Percentiles rank a stretch among this genome's conserved stretches.
Conservation (phyloP, 2,113 vertebrate genomes). For the Triplophysa siluroides region DNA sequence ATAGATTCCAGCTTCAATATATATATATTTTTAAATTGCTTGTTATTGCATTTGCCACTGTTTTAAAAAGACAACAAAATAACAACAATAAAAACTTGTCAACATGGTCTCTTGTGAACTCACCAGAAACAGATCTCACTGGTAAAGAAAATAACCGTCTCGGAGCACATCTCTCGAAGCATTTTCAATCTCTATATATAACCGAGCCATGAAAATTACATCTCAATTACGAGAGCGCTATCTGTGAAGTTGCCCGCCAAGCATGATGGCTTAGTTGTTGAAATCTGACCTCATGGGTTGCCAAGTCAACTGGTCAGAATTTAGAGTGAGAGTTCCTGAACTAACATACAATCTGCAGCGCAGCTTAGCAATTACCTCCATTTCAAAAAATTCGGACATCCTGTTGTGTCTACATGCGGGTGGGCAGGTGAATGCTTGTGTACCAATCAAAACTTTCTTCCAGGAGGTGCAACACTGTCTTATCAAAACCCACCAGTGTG, state of each 20-base stretch:
- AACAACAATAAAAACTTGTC: too few species aligned
- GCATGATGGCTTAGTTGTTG: constrained; percentile 24
- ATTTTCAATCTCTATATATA: constrained; percentile 29
- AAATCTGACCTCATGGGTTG: constrained; percentile 1
- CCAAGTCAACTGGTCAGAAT: constrained; percentile 28
- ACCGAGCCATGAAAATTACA: not conserved
- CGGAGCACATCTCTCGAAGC: not conserved
- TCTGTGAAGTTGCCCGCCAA: constrained; percentile 22
- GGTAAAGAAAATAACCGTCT: not conserved
- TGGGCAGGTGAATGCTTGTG: constrained; percentile 8
- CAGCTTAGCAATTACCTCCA: constrained; percentile 12
- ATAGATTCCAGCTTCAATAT: too few species aligned
- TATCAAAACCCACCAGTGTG: constrained; percentile 31
- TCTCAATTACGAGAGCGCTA: constrained; percentile 28
- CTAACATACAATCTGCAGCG: not conserved
- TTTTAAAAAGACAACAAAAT: too few species aligned
- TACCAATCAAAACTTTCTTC: not conserved
- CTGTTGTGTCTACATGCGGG: constrained; percentile 29
- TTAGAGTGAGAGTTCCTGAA: not conserved
- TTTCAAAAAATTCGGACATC: constrained; percentile 18
- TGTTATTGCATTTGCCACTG: too few species aligned
- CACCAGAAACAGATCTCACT: not conserved
- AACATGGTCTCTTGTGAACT: not conserved
- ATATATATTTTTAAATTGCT: too few species aligned
- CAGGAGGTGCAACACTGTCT: constrained; percentile 1